Evolutionary conservation across 2,888 invertebrate species (phyloP), one percentile per base, ranked within the genome.

Genomic region (Actias luna): DNA sequence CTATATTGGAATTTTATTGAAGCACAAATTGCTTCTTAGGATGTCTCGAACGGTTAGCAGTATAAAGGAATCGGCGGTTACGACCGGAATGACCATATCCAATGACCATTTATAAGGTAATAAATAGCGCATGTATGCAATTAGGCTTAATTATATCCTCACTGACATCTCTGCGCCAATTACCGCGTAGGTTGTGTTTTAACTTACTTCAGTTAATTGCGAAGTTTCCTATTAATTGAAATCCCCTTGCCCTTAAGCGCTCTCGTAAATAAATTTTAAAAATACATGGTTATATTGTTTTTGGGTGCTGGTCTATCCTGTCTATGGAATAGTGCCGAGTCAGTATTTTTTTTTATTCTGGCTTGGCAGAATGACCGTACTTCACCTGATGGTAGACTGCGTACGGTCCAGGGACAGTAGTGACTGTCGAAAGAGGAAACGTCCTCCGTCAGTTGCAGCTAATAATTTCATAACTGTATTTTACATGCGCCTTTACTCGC

Each of bases 91-190:
- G 16, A 29, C 55, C 55, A 55, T 29, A 55, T 29, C 55, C 29
- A 29, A 55, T n/a, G 29, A n/a, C 5, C 29, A 29, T 55, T 55
- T 29, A 55, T 16, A 29, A 16, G 39, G 22, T 57, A 61, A 57
- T 61, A 36, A 57, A 61, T 57, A 57, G 57, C 55, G 39, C 61
- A 61, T 36, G 57, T 57, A 36, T 39, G 39, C 61, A 61, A 61
- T 57, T 29, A 61, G 39, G 29, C n/a, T 39, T 29, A 55, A 61
- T 61, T 57, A 61, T 39, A 27, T 27, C 29, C 29, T 27, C 27
- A 55, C 55, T 29, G 29, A 16, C 55, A 55, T 55, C 55, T 55
- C 29, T 55, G 55, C 55, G 55, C 55, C 55, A 29, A 29, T 55
- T 55, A 55, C 55, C 16, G 27, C 29, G 55, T 55, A 29, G 55